Evolutionary conservation across 2,888 invertebrate genomes (phyloP).

Genomic region (Diarsia mendica): DNA sequence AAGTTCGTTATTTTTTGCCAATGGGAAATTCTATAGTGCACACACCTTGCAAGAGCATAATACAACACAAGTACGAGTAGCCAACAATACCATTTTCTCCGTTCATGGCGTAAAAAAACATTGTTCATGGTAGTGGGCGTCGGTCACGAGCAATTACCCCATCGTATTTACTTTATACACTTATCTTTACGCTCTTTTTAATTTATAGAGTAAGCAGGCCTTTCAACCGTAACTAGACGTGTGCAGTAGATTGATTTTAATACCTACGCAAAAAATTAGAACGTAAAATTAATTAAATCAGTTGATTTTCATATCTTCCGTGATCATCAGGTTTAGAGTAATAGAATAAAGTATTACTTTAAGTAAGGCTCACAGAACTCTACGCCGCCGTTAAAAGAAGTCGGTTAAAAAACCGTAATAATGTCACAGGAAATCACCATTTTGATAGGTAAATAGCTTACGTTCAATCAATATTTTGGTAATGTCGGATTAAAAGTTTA

Average conservation of each 20-base stretch:
- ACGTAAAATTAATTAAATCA: neutral
- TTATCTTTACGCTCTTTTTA: slow-evolving; percentile 50
- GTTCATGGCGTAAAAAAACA: slow-evolving; percentile 30
- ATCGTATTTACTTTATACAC: slow-evolving; percentile 33
- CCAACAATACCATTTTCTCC: slow-evolving; percentile 6
- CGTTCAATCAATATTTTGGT: neutral
- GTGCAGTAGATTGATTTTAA: neutral
- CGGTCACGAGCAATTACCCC: slow-evolving; percentile 44
- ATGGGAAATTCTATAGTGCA: neutral
- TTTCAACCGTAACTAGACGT: slow-evolving; percentile 28
- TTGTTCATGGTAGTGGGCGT: slow-evolving; percentile 33
- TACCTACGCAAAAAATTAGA: neutral
- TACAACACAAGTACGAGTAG: neutral
- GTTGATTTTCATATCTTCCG: neutral
- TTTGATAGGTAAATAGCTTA: too few relatives aligned
- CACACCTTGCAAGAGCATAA: neutral
- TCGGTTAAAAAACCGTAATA: too few relatives aligned
- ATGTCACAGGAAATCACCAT: too few relatives aligned
- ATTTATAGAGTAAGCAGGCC: slow-evolving; percentile 41
- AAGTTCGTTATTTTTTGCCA: neutral
- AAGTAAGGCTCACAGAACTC: neutral
- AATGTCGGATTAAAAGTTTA: neutral
- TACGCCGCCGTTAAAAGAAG: too few relatives aligned
- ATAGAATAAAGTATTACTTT: neutral
- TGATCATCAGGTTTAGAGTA: neutral